phyloP scores from a whole-genome alignment of 2,797 vertebrate species.

The Manis crassicaudata region DNA sequence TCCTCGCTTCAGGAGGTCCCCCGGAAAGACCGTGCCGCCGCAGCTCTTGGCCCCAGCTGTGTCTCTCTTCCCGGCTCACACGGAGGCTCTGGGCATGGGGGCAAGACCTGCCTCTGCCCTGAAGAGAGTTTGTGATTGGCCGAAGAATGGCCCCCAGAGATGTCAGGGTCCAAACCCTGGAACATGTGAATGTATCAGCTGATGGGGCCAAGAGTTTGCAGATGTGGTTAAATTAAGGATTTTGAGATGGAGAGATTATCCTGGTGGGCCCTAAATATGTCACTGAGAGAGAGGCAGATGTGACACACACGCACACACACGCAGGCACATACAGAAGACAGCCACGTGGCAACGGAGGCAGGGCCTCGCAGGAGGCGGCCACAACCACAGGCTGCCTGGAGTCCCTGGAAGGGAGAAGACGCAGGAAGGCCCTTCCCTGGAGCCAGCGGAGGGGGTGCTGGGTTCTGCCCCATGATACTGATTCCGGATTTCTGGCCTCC shows the following conservation, averaged over 20 bases:
- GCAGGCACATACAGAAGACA: too few relatives aligned
- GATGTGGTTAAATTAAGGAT: not conserved
- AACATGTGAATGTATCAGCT: not conserved
- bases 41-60: not conserved
- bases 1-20: not conserved
- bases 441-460: accelerated
- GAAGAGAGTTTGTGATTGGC: not conserved
- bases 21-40: accelerated
- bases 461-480: not conserved
- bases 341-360: not conserved
- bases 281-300: not conserved
- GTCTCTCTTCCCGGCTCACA: not conserved
- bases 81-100: accelerated
- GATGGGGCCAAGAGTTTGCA: not conserved
- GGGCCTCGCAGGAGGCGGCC: accelerated
- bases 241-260: not conserved
- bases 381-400: not conserved
- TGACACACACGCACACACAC: too few relatives aligned
- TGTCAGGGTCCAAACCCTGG: too few relatives aligned
- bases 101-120: accelerated
- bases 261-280: too few relatives aligned
- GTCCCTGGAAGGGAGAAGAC: not conserved
- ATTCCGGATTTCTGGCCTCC: not conserved
- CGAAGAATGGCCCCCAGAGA: not conserved
- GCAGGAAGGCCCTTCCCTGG: not conserved